phyloP scores from a whole-genome alignment of 1,140 invertebrate species.

The Antheraea pernyi region DNA sequence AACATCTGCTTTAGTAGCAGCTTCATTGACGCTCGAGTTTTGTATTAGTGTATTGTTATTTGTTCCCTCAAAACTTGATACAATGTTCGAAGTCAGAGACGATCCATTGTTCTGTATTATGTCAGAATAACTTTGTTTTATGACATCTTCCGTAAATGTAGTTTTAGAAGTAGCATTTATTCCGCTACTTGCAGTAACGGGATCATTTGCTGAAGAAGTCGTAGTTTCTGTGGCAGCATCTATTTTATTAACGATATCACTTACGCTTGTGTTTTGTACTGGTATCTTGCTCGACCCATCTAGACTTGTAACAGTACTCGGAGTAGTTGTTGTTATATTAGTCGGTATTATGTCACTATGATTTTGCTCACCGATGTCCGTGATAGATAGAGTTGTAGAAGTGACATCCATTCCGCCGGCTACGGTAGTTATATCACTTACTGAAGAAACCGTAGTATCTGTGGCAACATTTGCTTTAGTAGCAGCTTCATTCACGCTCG shows the following conservation, averaged over 20 bases:
- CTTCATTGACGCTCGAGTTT: neutral
- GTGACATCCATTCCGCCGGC: too few species aligned
- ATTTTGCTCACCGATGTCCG: neutral
- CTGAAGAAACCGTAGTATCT: neutral
- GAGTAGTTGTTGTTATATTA: neutral
- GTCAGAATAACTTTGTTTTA: too few species aligned
- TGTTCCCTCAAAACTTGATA: too few species aligned
- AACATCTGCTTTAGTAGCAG: neutral
- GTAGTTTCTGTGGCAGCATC: neutral
- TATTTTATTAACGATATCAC: neutral
- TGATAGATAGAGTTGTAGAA: too few species aligned
- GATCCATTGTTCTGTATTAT: too few species aligned
- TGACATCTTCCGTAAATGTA: too few species aligned
- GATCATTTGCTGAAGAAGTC: neutral
- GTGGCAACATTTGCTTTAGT: too few species aligned
- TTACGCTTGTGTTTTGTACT: neutral
- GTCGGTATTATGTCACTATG: neutral
- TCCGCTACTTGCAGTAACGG: too few species aligned
- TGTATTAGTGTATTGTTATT: too few species aligned
- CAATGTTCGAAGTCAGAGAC: too few species aligned
- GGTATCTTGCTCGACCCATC: neutral
- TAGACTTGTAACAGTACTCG: neutral
- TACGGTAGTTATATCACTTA: neutral
- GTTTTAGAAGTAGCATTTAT: too few species aligned
- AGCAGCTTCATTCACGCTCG: neutral